phyloP scores from a whole-genome alignment of 2,888 invertebrate genomes.

The Diarsia rubi region DNA sequence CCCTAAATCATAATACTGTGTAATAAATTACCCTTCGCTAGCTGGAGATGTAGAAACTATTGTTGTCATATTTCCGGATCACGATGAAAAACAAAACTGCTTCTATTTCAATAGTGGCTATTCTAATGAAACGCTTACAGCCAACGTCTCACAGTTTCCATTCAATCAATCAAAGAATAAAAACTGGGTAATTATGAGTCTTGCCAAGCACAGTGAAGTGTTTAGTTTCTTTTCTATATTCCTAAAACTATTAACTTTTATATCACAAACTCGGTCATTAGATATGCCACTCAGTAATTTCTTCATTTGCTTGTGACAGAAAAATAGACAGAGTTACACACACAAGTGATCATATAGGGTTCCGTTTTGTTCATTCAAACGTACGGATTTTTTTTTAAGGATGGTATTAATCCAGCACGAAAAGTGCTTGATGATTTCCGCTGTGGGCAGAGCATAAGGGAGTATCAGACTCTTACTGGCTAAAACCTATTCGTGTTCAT shows the following conservation, averaged over 20 bases:
- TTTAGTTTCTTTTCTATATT: background rate
- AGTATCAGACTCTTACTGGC: too few relatives aligned
- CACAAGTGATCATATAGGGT: background rate
- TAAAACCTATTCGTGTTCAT: too few relatives aligned
- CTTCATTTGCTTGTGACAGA: background rate
- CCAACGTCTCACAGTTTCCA: constrained; percentile 69
- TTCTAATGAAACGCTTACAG: constrained; percentile 73
- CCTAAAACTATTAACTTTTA: background rate
- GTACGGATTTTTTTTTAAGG: background rate
- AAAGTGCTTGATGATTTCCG: too few relatives aligned
- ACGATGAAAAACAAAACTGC: constrained; percentile 64
- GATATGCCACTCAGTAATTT: background rate
- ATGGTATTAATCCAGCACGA: too few relatives aligned
- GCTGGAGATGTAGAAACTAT: constrained; percentile 61
- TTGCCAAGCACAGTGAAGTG: background rate
- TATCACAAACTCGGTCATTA: background rate
- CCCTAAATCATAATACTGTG: constrained; percentile 58
- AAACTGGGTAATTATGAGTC: background rate
- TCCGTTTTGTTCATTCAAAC: background rate
- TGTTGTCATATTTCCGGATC: constrained; percentile 61
- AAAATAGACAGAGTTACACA: background rate
- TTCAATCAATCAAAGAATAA: background rate
- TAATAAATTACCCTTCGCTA: constrained; percentile 62
- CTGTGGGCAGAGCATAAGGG: too few relatives aligned
- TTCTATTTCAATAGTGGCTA: constrained; percentile 65